Evolutionary conservation across 2,888 invertebrate species (phyloP).

Genomic region (Lymantria dispar): DNA sequence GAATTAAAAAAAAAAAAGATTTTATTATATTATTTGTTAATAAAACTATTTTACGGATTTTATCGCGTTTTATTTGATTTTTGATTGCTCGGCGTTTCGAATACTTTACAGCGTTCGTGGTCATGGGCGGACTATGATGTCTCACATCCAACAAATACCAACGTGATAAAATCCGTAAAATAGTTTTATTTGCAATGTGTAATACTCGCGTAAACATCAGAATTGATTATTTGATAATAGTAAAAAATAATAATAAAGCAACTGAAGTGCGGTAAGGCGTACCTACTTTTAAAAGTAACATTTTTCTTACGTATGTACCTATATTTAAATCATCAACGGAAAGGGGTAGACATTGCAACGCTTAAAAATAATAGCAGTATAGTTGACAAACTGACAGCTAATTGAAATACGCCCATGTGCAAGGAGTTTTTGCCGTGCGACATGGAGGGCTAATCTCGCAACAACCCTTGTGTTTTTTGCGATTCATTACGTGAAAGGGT

Average conservation of each 20-base stretch:
- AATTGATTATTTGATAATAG: too few species aligned
- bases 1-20: too few species aligned
- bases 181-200: too few species aligned
- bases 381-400: slow-evolving; percentile 80
- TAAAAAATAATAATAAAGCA: not conserved
- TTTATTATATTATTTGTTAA: too few species aligned
- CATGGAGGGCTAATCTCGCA: slow-evolving; percentile 70
- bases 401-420: slow-evolving; percentile 79
- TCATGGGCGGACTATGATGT: too few species aligned
- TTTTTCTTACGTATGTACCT: slow-evolving; percentile 17
- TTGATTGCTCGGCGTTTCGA: too few species aligned
- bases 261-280: not conserved
- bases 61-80: too few species aligned
- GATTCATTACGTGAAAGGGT: slow-evolving; percentile 58
- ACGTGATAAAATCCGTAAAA: too few species aligned
- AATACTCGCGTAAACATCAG: too few species aligned
- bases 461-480: slow-evolving; percentile 62
- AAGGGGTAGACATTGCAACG: slow-evolving; percentile 32
- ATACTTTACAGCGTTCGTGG: too few species aligned
- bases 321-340: slow-evolving; percentile 28
- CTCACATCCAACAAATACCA: too few species aligned
- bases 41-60: too few species aligned
- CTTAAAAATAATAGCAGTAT: slow-evolving; percentile 55
- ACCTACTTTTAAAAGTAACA: slow-evolving; percentile 11
- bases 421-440: slow-evolving; percentile 67